A percentile compares a stretch with the other conserved stretches of the same genome.
Conservation (phyloP, 1,140 invertebrate genomes). For the Hylaeus volcanicus region DNA sequence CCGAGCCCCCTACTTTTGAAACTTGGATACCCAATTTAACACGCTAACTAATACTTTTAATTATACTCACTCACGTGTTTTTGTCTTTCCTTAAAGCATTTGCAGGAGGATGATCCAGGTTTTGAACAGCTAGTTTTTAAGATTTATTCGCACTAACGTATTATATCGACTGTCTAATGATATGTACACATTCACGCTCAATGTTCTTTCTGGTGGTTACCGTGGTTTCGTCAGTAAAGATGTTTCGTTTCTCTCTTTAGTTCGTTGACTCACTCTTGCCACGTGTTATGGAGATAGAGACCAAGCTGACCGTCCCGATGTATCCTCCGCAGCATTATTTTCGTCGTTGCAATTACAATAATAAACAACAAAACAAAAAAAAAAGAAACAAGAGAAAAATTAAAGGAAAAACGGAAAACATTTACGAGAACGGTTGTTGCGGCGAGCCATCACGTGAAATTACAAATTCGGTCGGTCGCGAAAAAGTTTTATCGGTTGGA, state of each 20-base stretch:
- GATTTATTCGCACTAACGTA: conserved; percentile 74
- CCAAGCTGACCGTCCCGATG: conserved; percentile 56
- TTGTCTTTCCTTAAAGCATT: conserved; percentile 80
- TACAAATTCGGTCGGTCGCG: neutral
- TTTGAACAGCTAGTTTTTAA: conserved; percentile 80
- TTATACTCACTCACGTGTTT: conserved; percentile 76
- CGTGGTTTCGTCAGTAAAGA: conserved; percentile 74
- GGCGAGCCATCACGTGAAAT: neutral
- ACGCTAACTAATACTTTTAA: conserved; percentile 71
- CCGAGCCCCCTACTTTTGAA: conserved; percentile 46
- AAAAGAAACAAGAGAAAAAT: neutral
- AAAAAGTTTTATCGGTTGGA: conserved; percentile 37
- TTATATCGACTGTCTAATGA: conserved; percentile 71
- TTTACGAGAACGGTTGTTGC: neutral
- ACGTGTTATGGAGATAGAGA: conserved; percentile 75
- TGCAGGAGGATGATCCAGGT: conserved; percentile 81
- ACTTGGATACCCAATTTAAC: conserved; percentile 67
- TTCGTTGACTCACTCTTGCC: conserved; percentile 74
- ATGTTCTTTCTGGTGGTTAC: conserved; percentile 76
- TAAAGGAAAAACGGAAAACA: neutral
- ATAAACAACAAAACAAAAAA: neutral
- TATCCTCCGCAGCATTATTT: conserved; percentile 48
- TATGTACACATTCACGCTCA: conserved; percentile 75
- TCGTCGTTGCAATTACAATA: neutral
- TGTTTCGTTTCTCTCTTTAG: conserved; percentile 72